These are phyloP conservation scores for Penelope pileata DNA, from an alignment of 2,113 vertebrate genomes.

Conservation along the genomic window DNA sequence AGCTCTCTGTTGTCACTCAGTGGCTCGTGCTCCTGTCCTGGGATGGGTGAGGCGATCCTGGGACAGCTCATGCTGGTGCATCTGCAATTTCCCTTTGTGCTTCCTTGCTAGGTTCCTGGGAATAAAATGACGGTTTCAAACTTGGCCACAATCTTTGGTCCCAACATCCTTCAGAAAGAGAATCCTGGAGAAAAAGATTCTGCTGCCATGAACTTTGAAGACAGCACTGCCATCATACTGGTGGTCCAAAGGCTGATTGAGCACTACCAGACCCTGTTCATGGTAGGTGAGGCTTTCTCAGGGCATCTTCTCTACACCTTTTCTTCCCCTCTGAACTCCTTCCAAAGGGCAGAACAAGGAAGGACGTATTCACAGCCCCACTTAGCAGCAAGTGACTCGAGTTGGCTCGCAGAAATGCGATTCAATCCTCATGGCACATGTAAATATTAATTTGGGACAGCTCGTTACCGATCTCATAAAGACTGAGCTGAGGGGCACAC, in stretches of 20 bases:
- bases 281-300: conserved; percentile 64
- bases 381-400: accelerated
- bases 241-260: conserved; percentile 88
- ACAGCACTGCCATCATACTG: conserved; percentile 86
- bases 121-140: conserved; percentile 95
- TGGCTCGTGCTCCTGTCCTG: not conserved
- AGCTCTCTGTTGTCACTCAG: accelerated
- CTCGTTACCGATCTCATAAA: not conserved
- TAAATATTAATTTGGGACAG: not conserved
- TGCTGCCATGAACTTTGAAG: conserved; percentile 80
- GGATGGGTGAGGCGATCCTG: not conserved
- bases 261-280: conserved; percentile 86
- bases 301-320: not conserved
- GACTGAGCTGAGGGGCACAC: not conserved
- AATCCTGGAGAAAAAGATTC: conserved; percentile 75
- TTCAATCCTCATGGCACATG: not conserved
- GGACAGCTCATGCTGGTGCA: not conserved
- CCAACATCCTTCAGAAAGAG: conserved; percentile 88
- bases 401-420: not conserved
- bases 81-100: not conserved
- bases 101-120: conserved; percentile 80
- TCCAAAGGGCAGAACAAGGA: not conserved
- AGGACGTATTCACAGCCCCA: not conserved
- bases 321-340: not conserved
- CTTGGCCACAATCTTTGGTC: conserved; percentile 91